Evolutionary conservation across 2,797 vertebrate genomes (phyloP).

Genomic region (Simalia tracyae): DNA sequence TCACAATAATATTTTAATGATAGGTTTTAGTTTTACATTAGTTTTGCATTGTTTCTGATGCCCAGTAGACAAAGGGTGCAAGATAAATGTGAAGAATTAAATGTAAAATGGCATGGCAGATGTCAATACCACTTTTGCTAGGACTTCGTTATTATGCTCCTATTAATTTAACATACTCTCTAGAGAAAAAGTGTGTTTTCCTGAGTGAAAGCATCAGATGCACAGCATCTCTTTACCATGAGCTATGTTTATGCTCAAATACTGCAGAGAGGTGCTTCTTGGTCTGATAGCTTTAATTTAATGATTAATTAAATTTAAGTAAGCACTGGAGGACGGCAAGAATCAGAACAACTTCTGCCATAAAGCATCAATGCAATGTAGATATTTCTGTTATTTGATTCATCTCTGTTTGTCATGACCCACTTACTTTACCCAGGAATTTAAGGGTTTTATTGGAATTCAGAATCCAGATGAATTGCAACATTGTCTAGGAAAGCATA

Average conservation of each 20-base stretch:
- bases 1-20: no score
- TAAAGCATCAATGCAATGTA: background rate
- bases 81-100: background rate
- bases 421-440: background rate
- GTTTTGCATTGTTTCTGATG: no score
- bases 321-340: background rate
- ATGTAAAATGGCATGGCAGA: background rate
- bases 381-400: fast-evolving
- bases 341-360: background rate
- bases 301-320: background rate
- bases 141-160: slow-evolving; percentile 12
- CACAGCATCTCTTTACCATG: background rate
- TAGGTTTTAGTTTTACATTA: no score
- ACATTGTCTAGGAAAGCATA: background rate
- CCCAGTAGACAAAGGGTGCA: background rate
- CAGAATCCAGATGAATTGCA: background rate
- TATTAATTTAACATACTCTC: background rate
- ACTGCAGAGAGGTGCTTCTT: slow-evolving; percentile 3
- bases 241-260: slow-evolving; percentile 5
- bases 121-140: background rate
- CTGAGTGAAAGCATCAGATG: background rate
- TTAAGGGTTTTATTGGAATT: background rate
- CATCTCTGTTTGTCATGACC: fast-evolving
- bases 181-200: background rate
- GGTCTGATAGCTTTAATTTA: background rate